These are phyloP conservation scores for Rhabdomys dilectus DNA, from an alignment of 2,113 vertebrate species.

Conservation along the genomic window DNA sequence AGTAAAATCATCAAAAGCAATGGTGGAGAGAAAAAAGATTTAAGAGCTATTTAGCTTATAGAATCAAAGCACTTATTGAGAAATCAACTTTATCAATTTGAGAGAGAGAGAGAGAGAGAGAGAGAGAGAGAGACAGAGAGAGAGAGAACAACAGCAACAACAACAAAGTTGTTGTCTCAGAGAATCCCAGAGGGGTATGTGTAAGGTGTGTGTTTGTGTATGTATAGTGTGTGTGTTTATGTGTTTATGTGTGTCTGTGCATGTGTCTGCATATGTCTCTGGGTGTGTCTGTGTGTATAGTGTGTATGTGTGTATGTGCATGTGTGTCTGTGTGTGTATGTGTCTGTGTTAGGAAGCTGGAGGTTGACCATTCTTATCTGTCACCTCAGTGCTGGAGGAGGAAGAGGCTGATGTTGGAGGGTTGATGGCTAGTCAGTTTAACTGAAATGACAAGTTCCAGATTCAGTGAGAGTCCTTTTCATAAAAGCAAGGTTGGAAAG, in stretches of 20 bases:
- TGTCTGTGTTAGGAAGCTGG: not conserved
- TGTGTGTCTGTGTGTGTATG: not conserved
- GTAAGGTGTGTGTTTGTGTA: too few relatives aligned
- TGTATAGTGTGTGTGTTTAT: too few relatives aligned
- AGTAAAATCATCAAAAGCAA: not conserved
- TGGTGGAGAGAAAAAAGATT: not conserved
- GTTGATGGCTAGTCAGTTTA: not conserved
- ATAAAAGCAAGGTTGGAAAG: not conserved
- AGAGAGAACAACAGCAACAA: not conserved
- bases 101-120: too few relatives aligned
- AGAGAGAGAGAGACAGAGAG: too few relatives aligned
- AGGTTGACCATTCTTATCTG: not conserved
- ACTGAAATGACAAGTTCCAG: not conserved
- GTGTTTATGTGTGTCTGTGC: too few relatives aligned
- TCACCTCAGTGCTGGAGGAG: not conserved
- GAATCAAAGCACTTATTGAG: not conserved
- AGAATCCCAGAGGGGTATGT: not conserved
- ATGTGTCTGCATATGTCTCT: too few relatives aligned
- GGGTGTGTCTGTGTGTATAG: too few relatives aligned
- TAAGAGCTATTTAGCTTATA: not conserved
- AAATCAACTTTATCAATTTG: constrained; percentile 13
- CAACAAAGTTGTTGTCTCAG: not conserved
- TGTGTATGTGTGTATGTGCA: not conserved
- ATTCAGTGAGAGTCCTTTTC: not conserved
- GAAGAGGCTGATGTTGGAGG: not conserved